phyloP scores from a whole-genome alignment of 2,797 vertebrate genomes.

The Gorsachius magnificus region DNA sequence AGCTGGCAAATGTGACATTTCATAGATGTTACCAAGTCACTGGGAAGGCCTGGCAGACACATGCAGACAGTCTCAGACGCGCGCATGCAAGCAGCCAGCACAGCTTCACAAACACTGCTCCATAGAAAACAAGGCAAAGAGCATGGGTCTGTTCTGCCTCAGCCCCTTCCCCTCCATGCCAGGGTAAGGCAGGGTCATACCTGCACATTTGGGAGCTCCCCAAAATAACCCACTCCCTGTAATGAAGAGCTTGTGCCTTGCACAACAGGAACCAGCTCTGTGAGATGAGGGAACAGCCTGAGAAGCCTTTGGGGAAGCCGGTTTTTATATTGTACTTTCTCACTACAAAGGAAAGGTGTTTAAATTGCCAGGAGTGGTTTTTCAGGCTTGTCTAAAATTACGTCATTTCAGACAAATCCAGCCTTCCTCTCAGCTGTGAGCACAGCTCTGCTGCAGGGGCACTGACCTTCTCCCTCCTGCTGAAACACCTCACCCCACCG shows the following conservation, averaged over 20 bases:
- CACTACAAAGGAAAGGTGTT: background rate
- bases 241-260: background rate
- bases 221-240: background rate
- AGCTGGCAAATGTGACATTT: background rate
- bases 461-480: background rate
- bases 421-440: background rate
- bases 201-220: background rate
- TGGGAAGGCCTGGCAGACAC: background rate
- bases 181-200: background rate
- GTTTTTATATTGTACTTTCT: background rate
- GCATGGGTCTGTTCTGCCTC: background rate
- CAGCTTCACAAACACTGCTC: background rate
- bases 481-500: fast-evolving
- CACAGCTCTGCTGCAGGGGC: background rate
- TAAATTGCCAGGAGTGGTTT: background rate
- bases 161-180: background rate
- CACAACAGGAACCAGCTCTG: background rate
- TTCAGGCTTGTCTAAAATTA: background rate
- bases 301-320: background rate
- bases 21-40: background rate
- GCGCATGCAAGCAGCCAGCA: background rate
- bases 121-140: background rate
- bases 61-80: background rate
- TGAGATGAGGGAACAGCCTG: background rate
- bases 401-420: background rate